These are phyloP conservation scores for Ceratosolen fusciceps DNA, from an alignment of 1,140 invertebrate species.

Conservation along the genomic window DNA sequence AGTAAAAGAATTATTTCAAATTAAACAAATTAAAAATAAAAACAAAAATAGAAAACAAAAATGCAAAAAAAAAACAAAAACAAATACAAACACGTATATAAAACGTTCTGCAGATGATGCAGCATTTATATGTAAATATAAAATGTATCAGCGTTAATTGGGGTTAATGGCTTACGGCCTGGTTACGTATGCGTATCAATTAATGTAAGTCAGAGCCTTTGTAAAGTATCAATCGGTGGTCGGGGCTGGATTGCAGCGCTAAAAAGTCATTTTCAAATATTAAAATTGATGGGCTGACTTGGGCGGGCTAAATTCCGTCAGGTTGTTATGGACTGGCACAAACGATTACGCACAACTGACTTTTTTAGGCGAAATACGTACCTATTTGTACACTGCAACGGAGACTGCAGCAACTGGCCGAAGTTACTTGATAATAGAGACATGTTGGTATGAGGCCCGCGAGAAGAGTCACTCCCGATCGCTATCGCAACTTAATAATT, in stretches of 20 bases:
- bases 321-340: slow-evolving; percentile 42
- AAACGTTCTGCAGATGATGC: not conserved
- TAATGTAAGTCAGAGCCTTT: slow-evolving; percentile 1
- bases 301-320: slow-evolving; percentile 13
- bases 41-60: no score
- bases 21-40: not conserved
- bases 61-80: not conserved
- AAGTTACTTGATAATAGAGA: slow-evolving; percentile 16
- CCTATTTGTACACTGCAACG: slow-evolving; percentile 49
- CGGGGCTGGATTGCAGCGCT: slow-evolving; percentile 16
- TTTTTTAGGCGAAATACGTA: slow-evolving; percentile 53
- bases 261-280: slow-evolving; percentile 34
- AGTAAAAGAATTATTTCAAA: not conserved
- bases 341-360: slow-evolving; percentile 52
- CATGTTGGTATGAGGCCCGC: slow-evolving; percentile 10
- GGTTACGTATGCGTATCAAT: not conserved
- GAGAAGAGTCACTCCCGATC: slow-evolving; percentile 42
- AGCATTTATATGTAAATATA: not conserved
- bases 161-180: not conserved
- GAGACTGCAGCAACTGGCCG: slow-evolving; percentile 13
- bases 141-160: slow-evolving; percentile 1
- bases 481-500: not conserved
- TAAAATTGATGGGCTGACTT: slow-evolving; percentile 9
- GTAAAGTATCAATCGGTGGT: slow-evolving; percentile 21
- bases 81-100: not conserved